Evolutionary conservation across 2,797 vertebrate genomes (phyloP).

Genomic region (Pantherophis alleghaniensis): DNA sequence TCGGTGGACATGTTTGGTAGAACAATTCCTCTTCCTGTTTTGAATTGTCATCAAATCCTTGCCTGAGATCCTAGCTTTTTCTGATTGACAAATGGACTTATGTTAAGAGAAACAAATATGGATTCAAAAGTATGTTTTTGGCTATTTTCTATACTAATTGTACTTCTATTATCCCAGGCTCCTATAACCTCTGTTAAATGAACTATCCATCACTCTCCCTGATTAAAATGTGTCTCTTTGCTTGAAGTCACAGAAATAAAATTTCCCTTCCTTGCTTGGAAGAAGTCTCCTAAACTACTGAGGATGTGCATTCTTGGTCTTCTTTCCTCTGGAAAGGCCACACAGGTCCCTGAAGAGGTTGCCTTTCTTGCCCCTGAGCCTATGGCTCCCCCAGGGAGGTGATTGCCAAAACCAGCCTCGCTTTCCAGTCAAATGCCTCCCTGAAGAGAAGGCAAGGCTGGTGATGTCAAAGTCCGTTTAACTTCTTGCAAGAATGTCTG

Average conservation of each 20-base stretch:
- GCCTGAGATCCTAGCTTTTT: neutral
- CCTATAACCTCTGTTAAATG: neutral
- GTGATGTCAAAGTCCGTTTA: neutral
- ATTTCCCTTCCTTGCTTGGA: neutral
- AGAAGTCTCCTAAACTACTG: neutral
- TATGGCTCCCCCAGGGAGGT: neutral
- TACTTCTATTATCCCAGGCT: neutral
- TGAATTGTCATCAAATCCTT: neutral
- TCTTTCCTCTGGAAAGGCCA: constrained; percentile 3
- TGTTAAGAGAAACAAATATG: neutral
- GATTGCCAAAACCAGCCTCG: neutral
- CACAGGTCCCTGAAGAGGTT: constrained; percentile 5
- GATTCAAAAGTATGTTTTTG: neutral
- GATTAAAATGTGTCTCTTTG: neutral
- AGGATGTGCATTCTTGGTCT: neutral
- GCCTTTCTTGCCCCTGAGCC: constrained; percentile 33
- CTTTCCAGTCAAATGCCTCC: constrained; percentile 25
- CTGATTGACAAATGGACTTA: neutral
- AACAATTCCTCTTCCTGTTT: neutral
- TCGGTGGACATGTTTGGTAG: neutral
- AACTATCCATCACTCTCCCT: neutral
- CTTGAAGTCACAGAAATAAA: neutral
- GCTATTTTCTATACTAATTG: neutral
- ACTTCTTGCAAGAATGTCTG: constrained; percentile 4
- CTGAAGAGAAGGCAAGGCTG: neutral